Evolutionary conservation across 2,113 vertebrate genomes (phyloP), one percentile per base, ranked within the genome.

Genomic region (Psephotus haematonotus): DNA sequence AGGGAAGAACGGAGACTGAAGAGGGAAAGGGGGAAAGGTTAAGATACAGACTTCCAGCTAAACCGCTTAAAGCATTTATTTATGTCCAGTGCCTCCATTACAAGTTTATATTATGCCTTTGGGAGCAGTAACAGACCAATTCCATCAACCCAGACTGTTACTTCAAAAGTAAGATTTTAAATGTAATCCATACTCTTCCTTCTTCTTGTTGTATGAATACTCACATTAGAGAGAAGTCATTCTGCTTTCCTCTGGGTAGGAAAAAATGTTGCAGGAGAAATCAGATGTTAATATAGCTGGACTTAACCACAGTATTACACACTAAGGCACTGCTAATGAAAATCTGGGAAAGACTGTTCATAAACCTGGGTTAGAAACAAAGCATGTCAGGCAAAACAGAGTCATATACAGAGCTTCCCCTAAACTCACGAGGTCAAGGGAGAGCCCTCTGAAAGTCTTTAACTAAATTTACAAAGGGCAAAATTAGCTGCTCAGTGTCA

Each of bases 51-150:
- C 90, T 77, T 63, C 8, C 63, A 82, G 46, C 47, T 86, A 28
- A 83, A 94, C 82, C 83, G 71, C 71, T 80, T 74, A 33, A 88
- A 88, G 37, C 71, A 59, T 57, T 95, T 93, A 65, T 93, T 95
- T 90, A 83, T 31, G 75, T 55, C 82, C 92, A 74, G 28, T n/a
- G 70, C 49, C 43, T 82, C 87, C 55, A n/a, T 67, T 77, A 47
- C 18, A 77, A 88, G 63, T 47, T 82, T 65, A 47, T 8, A 89
- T 33, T 11, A 35, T 44, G 35, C 75, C 93, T 8, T 20, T 63
- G 90, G 89, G 90, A 95, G 75, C 87, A 85, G 49, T 69, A 87
- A 65, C 33, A 80, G 44, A 84, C 44, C 62, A n/a, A 49, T 65
- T 87, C 79, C 79, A 83, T 70, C 67, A 93, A 39, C 50, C 50